Conservation (phyloP, 2,113 vertebrate species). For the Sapajus apella region DNA sequence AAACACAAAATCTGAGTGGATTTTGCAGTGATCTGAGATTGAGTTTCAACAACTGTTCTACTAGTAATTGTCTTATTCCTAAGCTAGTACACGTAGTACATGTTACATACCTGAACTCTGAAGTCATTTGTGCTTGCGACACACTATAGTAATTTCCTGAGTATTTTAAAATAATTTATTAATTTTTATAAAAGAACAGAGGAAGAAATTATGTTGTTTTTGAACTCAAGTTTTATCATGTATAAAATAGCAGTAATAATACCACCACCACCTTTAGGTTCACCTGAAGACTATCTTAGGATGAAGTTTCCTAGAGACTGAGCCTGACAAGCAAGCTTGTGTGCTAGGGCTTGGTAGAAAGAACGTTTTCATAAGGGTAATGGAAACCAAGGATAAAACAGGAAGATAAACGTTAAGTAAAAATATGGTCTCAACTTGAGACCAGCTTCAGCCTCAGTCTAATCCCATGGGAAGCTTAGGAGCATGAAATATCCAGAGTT, state of each 20-base stretch:
- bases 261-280: neutral
- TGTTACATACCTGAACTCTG: neutral
- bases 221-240: neutral
- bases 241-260: neutral
- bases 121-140: neutral
- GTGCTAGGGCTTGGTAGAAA: neutral
- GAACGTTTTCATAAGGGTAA: neutral
- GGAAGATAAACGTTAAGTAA: neutral
- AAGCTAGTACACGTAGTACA: neutral
- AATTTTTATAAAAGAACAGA: neutral
- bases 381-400: neutral
- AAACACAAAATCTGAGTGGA: neutral
- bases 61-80: neutral
- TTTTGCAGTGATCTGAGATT: neutral
- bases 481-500: neutral
- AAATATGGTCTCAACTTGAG: neutral
- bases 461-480: neutral
- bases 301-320: neutral
- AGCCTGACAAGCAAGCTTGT: neutral
- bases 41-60: neutral
- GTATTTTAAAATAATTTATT: neutral
- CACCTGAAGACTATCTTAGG: neutral
- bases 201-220: neutral
- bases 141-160: neutral
- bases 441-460: neutral